Percentiles rank a stretch among this genome's conserved stretches.
Evolutionary conservation across 2,888 invertebrate species (phyloP).

Genomic region (Tetragonula carbonaria): DNA sequence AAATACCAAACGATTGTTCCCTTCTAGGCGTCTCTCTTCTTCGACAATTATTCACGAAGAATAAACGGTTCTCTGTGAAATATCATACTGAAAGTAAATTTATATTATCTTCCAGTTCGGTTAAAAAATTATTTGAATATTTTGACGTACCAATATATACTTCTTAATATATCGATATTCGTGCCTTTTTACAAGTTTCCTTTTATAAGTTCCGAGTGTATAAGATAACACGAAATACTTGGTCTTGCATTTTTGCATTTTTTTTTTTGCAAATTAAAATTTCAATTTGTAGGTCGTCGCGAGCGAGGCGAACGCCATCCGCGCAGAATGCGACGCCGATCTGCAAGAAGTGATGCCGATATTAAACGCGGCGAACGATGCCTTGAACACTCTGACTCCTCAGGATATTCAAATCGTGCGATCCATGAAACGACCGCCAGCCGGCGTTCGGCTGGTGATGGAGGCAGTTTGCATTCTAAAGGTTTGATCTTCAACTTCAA

Average conservation of each 20-base stretch:
- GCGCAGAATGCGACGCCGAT: conserved; percentile 96
- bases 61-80: too few species aligned
- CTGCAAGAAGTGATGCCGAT: conserved; percentile 96
- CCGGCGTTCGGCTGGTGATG: conserved; percentile 95
- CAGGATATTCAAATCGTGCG: conserved; percentile 97
- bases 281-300: conserved; percentile 75
- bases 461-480: conserved; percentile 98
- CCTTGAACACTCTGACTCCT: conserved; percentile 96
- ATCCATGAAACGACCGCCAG: conserved; percentile 98
- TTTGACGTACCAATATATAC: too few species aligned
- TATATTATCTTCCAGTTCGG: too few species aligned
- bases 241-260: neutral
- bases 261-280: neutral
- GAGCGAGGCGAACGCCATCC: conserved; percentile 91
- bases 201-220: too few species aligned
- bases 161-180: too few species aligned
- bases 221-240: too few species aligned
- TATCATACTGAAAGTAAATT: too few species aligned
- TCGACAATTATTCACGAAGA: too few species aligned
- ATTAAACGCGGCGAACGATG: conserved; percentile 93
- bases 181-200: too few species aligned
- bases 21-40: too few species aligned
- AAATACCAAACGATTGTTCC: too few species aligned
- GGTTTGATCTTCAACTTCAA: conserved; percentile 81
- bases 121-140: too few species aligned